phyloP scores from a whole-genome alignment of 1,140 invertebrate species.

The Zaprionus lachaisei region DNA sequence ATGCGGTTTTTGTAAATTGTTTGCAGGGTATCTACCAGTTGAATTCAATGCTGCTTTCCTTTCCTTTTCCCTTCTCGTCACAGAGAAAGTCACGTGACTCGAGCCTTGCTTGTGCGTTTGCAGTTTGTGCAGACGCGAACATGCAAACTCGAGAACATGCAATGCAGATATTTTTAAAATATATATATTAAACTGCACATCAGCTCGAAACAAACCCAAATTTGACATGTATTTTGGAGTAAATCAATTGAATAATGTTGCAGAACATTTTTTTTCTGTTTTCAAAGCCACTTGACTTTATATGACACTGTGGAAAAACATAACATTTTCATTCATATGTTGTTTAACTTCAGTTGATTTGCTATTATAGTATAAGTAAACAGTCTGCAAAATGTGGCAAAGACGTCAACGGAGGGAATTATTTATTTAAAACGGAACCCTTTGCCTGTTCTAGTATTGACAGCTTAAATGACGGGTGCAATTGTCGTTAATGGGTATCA shows the following conservation, averaged over 20 bases:
- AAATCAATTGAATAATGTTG: constrained; percentile 28
- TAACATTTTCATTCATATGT: no score
- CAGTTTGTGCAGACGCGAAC: constrained; percentile 25
- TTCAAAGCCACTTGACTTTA: background rate
- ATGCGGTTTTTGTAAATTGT: no score
- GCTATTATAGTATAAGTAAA: no score
- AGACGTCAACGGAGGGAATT: background rate
- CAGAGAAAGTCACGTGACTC: constrained; percentile 65
- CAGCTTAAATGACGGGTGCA: constrained; percentile 8
- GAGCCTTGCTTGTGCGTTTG: constrained; percentile 21
- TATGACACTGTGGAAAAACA: background rate
- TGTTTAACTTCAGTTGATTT: no score
- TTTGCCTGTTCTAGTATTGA: background rate
- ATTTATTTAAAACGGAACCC: background rate
- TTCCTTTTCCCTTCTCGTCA: background rate
- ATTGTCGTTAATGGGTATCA: constrained; percentile 20
- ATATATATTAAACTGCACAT: constrained; percentile 20
- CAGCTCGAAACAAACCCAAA: constrained; percentile 26
- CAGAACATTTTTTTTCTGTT: background rate
- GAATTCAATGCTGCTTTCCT: background rate
- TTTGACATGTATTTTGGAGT: constrained; percentile 26
- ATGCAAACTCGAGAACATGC: constrained; percentile 49
- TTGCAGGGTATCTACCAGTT: background rate
- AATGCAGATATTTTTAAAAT: constrained; percentile 32
- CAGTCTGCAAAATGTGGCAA: no score